Evolutionary conservation across 2,113 vertebrate genomes (phyloP).

Genomic region (Lepus americanus): DNA sequence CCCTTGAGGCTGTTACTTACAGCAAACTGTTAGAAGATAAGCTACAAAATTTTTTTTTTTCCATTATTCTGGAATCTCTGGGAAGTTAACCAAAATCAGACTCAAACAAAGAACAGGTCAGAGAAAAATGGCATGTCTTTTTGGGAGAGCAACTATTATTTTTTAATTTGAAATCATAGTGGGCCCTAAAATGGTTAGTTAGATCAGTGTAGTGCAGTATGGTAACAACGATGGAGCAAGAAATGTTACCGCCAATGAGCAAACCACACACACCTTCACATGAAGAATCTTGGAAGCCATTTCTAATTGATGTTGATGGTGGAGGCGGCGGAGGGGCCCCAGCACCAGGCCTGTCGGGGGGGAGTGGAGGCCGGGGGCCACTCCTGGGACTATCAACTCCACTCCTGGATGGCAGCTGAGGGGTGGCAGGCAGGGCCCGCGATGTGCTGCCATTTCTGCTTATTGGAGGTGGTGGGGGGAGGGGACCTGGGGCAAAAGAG

Average conservation of each 20-base stretch:
- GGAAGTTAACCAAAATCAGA: slow-evolving; percentile 56
- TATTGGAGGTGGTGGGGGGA: slow-evolving; percentile 93
- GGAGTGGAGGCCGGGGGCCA: slow-evolving; percentile 92
- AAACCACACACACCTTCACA: slow-evolving; percentile 82
- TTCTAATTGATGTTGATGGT: slow-evolving; percentile 91
- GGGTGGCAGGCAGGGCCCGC: slow-evolving; percentile 87
- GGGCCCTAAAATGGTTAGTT: neutral
- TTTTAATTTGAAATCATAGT: neutral
- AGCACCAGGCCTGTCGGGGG: slow-evolving; percentile 92
- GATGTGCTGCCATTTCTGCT: slow-evolving; percentile 91
- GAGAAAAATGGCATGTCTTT: slow-evolving; percentile 29
- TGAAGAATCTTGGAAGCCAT: slow-evolving; percentile 94
- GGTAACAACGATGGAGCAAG: neutral
- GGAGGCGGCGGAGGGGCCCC: slow-evolving; percentile 90
- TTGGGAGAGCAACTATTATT: neutral
- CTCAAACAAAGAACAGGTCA: slow-evolving; percentile 8
- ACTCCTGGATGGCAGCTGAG: slow-evolving; percentile 90
- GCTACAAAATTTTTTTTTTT: slow-evolving; percentile 48
- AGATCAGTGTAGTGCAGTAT: neutral
- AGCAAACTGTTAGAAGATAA: slow-evolving; percentile 4
- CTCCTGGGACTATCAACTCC: slow-evolving; percentile 89
- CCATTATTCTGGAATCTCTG: slow-evolving; percentile 39
- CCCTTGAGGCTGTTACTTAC: neutral
- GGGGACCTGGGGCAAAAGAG: slow-evolving; percentile 89
- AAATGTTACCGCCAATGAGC: neutral